Evolutionary conservation across 2,113 vertebrate species (phyloP), one percentile per base, ranked within the genome.

Genomic region (Tinamus guttatus): DNA sequence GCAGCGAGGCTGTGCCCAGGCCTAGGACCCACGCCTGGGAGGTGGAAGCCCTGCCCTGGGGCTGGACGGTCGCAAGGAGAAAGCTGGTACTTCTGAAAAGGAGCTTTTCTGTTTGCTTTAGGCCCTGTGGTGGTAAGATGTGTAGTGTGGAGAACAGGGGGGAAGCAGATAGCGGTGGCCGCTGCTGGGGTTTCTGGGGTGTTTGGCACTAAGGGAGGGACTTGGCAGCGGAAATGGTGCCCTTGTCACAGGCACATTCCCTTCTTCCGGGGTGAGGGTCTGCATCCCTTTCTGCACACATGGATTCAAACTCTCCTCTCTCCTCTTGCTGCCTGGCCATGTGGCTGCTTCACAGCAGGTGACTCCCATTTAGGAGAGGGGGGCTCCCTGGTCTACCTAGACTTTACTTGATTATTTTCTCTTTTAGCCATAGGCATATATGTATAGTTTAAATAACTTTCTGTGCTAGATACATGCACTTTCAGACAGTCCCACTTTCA

Each of bases 241-340:
- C 80, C 96, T 94, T 95, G 90, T 96, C 93, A 92, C 62, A 92
- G 77, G 74, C 67, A 87, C 90, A 93, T 96, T 93, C 90, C 86
- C 90, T 90, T 81, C 77, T 84, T 49, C 88, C 83, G 87, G 51
- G 81, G 43, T 77, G 88, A 93, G 78, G 89, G 90, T 85, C 92
- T 90, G 20, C 7, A 30, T 59, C 79, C 67, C 16, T 90, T 80
- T 71, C 81, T 88, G 65, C 9, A 0, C 92, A 95, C 92, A 92
- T 92, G 88, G 90, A 16, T 93, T 90, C 2, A 1, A 47, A 90
- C 70, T 92, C 90, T 30, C 84, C 93, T 87, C 94, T 38, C 32
- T 58, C 32, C 54, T 32, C 54, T 32, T 11, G 15, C 28, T 56
- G 22, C 24, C 40, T 34, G 73, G 75, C 38, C 64, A 32, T 4